Percentiles rank a stretch among this genome's conserved stretches.
Evolutionary conservation across 2,888 invertebrate genomes (phyloP).

Genomic region (Malthinus seriepunctatus): DNA sequence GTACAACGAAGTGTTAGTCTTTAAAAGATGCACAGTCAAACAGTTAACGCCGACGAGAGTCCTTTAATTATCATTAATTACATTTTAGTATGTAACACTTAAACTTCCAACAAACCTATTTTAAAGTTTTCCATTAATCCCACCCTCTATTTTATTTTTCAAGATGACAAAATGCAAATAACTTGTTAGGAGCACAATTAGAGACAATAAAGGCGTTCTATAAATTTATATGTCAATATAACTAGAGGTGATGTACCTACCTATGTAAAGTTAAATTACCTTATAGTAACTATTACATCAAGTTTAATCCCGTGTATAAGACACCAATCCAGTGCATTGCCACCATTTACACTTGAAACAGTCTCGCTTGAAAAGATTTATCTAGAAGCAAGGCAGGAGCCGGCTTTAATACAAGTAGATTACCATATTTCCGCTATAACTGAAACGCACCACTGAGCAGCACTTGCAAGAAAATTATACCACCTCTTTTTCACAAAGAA

Average conservation of each 20-base stretch:
- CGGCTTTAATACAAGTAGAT: conserved; percentile 41
- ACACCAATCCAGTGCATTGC: conserved; percentile 31
- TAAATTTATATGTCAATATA: too few relatives aligned
- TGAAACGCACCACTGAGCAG: conserved; percentile 37
- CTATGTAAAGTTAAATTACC: conserved; percentile 17
- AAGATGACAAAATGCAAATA: too few relatives aligned
- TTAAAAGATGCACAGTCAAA: too few relatives aligned
- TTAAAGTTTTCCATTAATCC: too few relatives aligned
- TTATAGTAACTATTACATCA: conserved; percentile 34
- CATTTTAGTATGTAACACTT: too few relatives aligned
- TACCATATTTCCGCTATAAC: conserved; percentile 44
- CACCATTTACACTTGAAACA: conserved; percentile 43
- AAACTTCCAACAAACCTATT: too few relatives aligned
- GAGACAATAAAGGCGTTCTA: too few relatives aligned
- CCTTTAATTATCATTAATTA: too few relatives aligned
- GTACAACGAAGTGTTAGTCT: too few relatives aligned
- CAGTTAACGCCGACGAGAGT: too few relatives aligned
- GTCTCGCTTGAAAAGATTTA: conserved; percentile 41
- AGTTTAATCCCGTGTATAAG: conserved; percentile 35
- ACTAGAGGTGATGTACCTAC: background rate
- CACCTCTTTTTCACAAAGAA: conserved; percentile 29
- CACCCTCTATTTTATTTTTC: too few relatives aligned
- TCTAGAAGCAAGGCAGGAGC: conserved; percentile 39
- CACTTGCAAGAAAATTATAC: conserved; percentile 34
- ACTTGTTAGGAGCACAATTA: too few relatives aligned